Percentiles rank a stretch among this genome's conserved stretches.
These are phyloP conservation scores for Bathynomus jamesi DNA, from an alignment of 1,140 invertebrate species.

Conservation along the genomic window DNA sequence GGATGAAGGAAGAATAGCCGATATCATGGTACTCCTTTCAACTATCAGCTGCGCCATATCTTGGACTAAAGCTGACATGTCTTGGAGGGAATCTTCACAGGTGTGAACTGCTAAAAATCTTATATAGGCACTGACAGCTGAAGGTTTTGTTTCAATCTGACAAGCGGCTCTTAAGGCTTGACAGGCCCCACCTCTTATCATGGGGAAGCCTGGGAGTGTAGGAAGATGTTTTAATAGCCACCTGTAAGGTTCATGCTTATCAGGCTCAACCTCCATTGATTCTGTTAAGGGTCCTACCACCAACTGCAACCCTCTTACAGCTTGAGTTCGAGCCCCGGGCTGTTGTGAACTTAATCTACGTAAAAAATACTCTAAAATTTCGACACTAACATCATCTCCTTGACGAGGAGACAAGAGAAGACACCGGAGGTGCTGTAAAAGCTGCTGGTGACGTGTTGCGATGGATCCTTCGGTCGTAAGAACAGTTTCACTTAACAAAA, in stretches of 20 bases:
- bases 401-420: constrained; percentile 49
- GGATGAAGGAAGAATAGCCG: constrained; percentile 64
- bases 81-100: constrained; percentile 53
- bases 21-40: constrained; percentile 80
- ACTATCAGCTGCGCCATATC: constrained; percentile 88
- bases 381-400: constrained; percentile 49
- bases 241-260: constrained; percentile 40
- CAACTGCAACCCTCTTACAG: constrained; percentile 62
- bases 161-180: constrained; percentile 67
- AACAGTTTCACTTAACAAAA: constrained; percentile 62
- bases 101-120: constrained; percentile 71
- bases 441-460: constrained; percentile 64
- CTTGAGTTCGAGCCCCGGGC: constrained; percentile 62
- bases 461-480: constrained; percentile 45
- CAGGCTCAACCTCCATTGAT: constrained; percentile 42
- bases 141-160: constrained; percentile 80
- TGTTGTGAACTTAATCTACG: constrained; percentile 74
- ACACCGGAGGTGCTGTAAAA: constrained; percentile 62
- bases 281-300: constrained; percentile 49
- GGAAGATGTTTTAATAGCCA: constrained; percentile 69
- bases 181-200: constrained; percentile 45
- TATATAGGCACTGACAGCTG: constrained; percentile 79
- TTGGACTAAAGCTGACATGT: constrained; percentile 46
- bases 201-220: constrained; percentile 40
- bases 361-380: constrained; percentile 88